Percentiles rank a stretch among this genome's conserved stretches.
These are phyloP conservation scores for Gymnoscopelus microlampas DNA, from an alignment of 2,797 vertebrate genomes.

Conservation along the genomic window DNA sequence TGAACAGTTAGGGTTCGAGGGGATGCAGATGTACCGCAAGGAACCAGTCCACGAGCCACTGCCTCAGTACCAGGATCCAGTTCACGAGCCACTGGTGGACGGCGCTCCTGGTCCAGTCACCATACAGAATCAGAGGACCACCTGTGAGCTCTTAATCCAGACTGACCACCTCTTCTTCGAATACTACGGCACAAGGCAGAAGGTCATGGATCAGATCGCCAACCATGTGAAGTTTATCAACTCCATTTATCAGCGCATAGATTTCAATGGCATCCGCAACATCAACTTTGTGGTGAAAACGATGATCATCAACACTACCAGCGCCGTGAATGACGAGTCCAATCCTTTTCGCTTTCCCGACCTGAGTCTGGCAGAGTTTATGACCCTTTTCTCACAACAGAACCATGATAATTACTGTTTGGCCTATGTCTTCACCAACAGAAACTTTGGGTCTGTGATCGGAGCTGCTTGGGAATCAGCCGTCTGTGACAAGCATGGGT, in stretches of 20 bases:
- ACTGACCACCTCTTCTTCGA: constrained; percentile 97
- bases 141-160: constrained; percentile 97
- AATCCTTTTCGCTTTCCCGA: constrained; percentile 98
- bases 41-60: no score
- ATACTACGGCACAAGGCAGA: constrained; percentile 93
- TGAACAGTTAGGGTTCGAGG: constrained; percentile 94
- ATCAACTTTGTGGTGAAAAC: constrained; percentile 99
- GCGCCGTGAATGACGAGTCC: constrained; percentile 87
- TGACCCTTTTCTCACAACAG: constrained; percentile 97
- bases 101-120: constrained; percentile 13
- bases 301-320: constrained; percentile 96
- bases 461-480: constrained; percentile 95
- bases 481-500: constrained; percentile 96
- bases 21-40: constrained; percentile 91
- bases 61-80: no score
- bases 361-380: constrained; percentile 97
- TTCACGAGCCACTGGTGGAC: constrained; percentile 42
- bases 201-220: constrained; percentile 85
- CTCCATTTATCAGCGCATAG: constrained; percentile 97
- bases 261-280: constrained; percentile 97
- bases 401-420: constrained; percentile 98
- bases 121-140: constrained; percentile 92
- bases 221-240: constrained; percentile 98
- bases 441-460: constrained; percentile 90
- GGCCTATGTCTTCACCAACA: constrained; percentile 97